Conservation (phyloP, 2,888 invertebrate species). For the Catocala fraxini region DNA sequence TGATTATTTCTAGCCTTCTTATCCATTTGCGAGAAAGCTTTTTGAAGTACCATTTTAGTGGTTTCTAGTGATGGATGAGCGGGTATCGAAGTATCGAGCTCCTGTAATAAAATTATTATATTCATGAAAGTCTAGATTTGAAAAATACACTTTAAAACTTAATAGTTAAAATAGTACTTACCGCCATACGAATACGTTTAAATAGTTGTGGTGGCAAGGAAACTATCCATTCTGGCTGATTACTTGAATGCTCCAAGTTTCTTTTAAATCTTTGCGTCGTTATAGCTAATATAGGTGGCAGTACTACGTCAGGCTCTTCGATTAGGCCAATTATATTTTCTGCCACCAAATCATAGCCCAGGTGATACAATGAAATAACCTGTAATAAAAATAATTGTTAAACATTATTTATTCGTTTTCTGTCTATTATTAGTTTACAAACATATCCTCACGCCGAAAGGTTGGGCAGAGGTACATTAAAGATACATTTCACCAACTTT, state of each 20-base stretch:
- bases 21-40: slow-evolving; percentile 64
- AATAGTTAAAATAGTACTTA: slow-evolving; percentile 58
- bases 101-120: slow-evolving; percentile 56
- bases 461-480: too few species aligned
- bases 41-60: slow-evolving; percentile 70
- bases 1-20: slow-evolving; percentile 55
- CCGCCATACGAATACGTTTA: slow-evolving; percentile 91
- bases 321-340: slow-evolving; percentile 90
- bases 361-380: slow-evolving; percentile 88
- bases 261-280: slow-evolving; percentile 94
- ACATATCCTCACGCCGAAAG: too few species aligned
- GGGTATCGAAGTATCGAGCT: slow-evolving; percentile 76
- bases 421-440: too few species aligned
- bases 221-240: slow-evolving; percentile 90
- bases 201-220: slow-evolving; percentile 93
- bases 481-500: too few species aligned
- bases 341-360: slow-evolving; percentile 89
- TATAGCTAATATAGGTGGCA: slow-evolving; percentile 91
- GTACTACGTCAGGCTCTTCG: slow-evolving; percentile 90
- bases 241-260: slow-evolving; percentile 87
- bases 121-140: too few species aligned
- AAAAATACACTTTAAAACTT: neutral
- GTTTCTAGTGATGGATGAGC: slow-evolving; percentile 71
- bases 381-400: slow-evolving; percentile 51
- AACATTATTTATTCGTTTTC: too few species aligned